Conservation (phyloP, 2,888 invertebrate species). For the Drosophila mettleri region DNA sequence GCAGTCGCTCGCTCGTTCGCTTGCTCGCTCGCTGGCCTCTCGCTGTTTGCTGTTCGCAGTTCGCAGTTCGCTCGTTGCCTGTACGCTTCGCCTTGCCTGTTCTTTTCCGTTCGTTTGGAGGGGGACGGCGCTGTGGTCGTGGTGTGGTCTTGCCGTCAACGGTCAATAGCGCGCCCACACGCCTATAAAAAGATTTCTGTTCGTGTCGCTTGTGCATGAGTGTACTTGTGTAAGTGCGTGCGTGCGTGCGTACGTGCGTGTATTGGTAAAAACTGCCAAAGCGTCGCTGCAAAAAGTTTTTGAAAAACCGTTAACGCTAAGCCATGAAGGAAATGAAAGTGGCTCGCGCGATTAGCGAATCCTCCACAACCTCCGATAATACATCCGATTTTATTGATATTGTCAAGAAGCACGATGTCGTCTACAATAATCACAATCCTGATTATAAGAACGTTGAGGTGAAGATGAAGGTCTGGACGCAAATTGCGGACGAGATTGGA, state of each 20-base stretch:
- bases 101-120: slow-evolving; percentile 38
- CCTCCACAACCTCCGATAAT: slow-evolving; percentile 83
- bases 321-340: slow-evolving; percentile 77
- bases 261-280: slow-evolving; percentile 17
- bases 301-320: slow-evolving; percentile 47
- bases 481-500: slow-evolving; percentile 84
- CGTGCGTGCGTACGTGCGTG: slow-evolving; percentile 22
- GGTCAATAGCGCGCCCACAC: slow-evolving; percentile 62
- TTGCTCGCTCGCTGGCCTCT: slow-evolving; percentile 38
- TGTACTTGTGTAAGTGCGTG: slow-evolving; percentile 15
- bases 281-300: slow-evolving; percentile 30
- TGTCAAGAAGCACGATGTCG: slow-evolving; percentile 84
- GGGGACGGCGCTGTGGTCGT: slow-evolving; percentile 31
- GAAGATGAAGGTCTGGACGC: slow-evolving; percentile 83
- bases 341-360: slow-evolving; percentile 82
- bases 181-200: slow-evolving; percentile 63
- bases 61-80: slow-evolving; percentile 41
- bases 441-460: slow-evolving; percentile 84
- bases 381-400: slow-evolving; percentile 84
- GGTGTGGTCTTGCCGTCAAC: slow-evolving; percentile 46
- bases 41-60: slow-evolving; percentile 29
- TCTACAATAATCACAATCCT: slow-evolving; percentile 84
- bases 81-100: slow-evolving; percentile 34
- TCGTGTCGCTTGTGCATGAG: slow-evolving; percentile 15
- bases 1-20: slow-evolving; percentile 59